phyloP scores from a whole-genome alignment of 2,888 invertebrate species.

The Eupelmus urozonus region DNA sequence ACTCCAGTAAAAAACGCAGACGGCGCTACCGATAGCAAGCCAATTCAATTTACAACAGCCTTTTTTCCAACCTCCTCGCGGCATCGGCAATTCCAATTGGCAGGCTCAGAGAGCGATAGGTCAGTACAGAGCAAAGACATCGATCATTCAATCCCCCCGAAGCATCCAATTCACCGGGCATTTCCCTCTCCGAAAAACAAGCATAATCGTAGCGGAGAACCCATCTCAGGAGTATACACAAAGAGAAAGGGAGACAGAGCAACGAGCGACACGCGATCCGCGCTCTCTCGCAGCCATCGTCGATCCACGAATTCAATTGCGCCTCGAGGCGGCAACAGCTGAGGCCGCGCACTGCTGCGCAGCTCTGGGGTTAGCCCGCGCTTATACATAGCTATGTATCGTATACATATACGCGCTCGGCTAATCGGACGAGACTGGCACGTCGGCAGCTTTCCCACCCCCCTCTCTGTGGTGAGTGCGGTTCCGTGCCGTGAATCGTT shows the following conservation, averaged over 20 bases:
- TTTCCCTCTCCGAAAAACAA: not conserved
- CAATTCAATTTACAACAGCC: too few relatives aligned
- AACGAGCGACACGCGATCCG: not conserved
- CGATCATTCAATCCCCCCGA: too few relatives aligned
- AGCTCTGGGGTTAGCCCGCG: too few relatives aligned
- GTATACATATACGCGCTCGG: not conserved
- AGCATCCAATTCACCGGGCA: not conserved
- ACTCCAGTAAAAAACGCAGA: too few relatives aligned
- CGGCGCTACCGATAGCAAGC: too few relatives aligned
- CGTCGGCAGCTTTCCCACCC: not conserved
- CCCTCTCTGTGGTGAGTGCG: conserved; percentile 4
- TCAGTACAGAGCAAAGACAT: too few relatives aligned
- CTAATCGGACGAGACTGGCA: conserved; percentile 24
- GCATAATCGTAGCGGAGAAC: not conserved
- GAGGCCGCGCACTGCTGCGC: not conserved
- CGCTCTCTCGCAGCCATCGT: not conserved
- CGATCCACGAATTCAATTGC: conserved; percentile 32
- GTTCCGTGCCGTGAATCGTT: conserved; percentile 26
- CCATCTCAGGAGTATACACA: conserved; percentile 9
- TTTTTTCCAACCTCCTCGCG: too few relatives aligned
- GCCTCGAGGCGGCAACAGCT: conserved; percentile 27
- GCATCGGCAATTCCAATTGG: too few relatives aligned
- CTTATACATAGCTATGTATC: too few relatives aligned
- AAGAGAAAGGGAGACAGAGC: too few relatives aligned
- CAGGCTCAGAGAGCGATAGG: too few relatives aligned